Evolutionary conservation across 1,140 invertebrate genomes (phyloP), one percentile per base, ranked within the genome.

Genomic region (Drosophila navojoa): DNA sequence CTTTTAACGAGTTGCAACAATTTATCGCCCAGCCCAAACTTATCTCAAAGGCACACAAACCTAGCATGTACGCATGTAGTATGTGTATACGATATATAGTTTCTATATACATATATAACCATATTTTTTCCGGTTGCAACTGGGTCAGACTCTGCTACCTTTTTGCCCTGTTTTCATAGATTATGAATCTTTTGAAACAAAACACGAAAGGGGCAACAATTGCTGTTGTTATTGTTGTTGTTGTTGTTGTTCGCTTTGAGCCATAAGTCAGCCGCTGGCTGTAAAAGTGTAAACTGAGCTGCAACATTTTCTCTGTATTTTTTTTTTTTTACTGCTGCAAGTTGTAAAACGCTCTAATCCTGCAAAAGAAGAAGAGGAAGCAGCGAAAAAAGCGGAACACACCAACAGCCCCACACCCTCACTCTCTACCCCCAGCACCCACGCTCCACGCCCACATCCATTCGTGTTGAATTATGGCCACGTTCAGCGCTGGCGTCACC

Each of bases 391-490:
- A 38, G 35, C 35, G 35, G 35, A 1, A 13, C 35, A 38, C 38
- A 55, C 16, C 19, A 11, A 38, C 35, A 38, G 9, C 19, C 2
- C 19, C 19, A 38, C 13, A 0, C 27, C 27, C 5, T 3, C 27
- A 29, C 27, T 0, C 27, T 0, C 54, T 32, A 27, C 10, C 54
- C 54, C 7, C 10, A 9, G 5, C 19, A 22, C 19, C 1, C 53
- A 49, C 47, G 19, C 22, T 25, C 11, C 19, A 22, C 15, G 7
- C 45, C 47, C 5, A 13, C 47, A 9, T 45, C 15, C 27, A 1
- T 25, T 68, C 67, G 58, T 68, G 77, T 84, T 87, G 79, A 87
- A 67, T 89, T 89, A 84, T 79, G 70, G 74, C 77, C 71, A 49
- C 81, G 58, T 44, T 60, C 16, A 7, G 6, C n/a, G 62, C 44